Base-by-base conservation (phyloP, 2,888 invertebrate genomes). In the Serrognathus titanus region DNA sequence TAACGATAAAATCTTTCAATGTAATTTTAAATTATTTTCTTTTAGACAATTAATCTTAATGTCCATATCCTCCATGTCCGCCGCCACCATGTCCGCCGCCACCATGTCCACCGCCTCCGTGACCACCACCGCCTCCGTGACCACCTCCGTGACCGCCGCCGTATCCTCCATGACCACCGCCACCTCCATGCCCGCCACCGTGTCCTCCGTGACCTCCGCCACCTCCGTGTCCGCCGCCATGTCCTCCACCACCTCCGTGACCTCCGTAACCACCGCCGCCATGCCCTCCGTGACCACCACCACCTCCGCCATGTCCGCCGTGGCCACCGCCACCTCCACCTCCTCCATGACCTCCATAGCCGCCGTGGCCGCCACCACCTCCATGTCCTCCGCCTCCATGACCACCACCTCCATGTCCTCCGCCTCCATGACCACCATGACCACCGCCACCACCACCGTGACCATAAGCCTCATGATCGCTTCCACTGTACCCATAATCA, bases 201-300 rank as follows among this genome's bases (percentile, higher is more conserved):
- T 51, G 24, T n/a, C 43, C 51, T 45, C 43, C 51, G 24, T 38
- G 41, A 31, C 50, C 50, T 13, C 12, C 10, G 4, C 43, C 43
- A 7, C 40, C 40, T 3, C 40, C 40, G 7, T 40, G n/a, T 11
- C 40, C 40, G 3, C n/a, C 40, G 40, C 10, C 57, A 41, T 52
- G 52, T 12, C 52, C 52, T 16, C 45, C 52, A 36, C 45, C 51
- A 35, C 38, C 49, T 13, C 49, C 49, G 16, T 49, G 49, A 37
- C 49, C 49, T 2, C 51, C 51, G 24, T 38, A 12, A 7, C 48
- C 40, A 10, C 55, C 55, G 2, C 46, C 46, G 13, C 50, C 50
- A 10, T 41, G 37, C 7, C 45, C 53, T 37, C 54, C 54, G 9
- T 41, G 35, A n/a, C 54, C 54, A 3, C 49, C 43, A 37, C 20